Percentiles rank a stretch among this genome's conserved stretches.
These are phyloP conservation scores for Leptinotarsa undecemlineata DNA, from an alignment of 1,140 invertebrate species.

Conservation along the genomic window DNA sequence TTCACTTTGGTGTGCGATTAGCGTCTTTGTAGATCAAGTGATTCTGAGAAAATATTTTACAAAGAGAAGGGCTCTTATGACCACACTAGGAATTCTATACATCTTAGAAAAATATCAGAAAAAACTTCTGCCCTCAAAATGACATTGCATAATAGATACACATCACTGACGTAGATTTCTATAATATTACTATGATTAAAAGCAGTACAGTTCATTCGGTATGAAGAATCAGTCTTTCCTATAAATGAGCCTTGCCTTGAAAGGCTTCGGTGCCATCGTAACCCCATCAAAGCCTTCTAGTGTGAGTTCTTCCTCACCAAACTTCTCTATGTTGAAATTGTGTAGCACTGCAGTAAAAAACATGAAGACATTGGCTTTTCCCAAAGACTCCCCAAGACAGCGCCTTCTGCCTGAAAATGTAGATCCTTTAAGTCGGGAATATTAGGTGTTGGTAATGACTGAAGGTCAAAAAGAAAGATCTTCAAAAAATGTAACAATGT, in stretches of 20 bases:
- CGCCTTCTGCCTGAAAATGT: constrained; percentile 61
- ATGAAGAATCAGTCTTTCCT: constrained; percentile 24
- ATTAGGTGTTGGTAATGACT: no score
- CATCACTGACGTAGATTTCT: no score
- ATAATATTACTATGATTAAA: no score
- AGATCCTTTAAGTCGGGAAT: no score
- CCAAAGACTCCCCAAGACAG: constrained; percentile 66
- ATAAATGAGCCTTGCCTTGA: constrained; percentile 38
- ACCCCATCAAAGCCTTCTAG: constrained; percentile 57
- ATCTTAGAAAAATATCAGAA: neutral
- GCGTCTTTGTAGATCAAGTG: no score
- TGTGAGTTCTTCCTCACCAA: constrained; percentile 49
- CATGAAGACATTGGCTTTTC: constrained; percentile 59
- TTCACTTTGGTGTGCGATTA: no score
- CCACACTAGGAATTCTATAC: no score
- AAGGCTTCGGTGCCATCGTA: constrained; percentile 57
- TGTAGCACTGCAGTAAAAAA: constrained; percentile 61
- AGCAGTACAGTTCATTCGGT: neutral
- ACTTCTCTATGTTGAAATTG: constrained; percentile 55
- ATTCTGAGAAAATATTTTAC: no score
- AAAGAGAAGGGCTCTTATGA: no score
- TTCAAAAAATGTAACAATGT: no score
- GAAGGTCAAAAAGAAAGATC: no score
- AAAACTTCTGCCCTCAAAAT: neutral
- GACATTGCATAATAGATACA: neutral